phyloP scores from a whole-genome alignment of 92 coral and sea anemone species.

The Paramuricea clavata region DNA sequence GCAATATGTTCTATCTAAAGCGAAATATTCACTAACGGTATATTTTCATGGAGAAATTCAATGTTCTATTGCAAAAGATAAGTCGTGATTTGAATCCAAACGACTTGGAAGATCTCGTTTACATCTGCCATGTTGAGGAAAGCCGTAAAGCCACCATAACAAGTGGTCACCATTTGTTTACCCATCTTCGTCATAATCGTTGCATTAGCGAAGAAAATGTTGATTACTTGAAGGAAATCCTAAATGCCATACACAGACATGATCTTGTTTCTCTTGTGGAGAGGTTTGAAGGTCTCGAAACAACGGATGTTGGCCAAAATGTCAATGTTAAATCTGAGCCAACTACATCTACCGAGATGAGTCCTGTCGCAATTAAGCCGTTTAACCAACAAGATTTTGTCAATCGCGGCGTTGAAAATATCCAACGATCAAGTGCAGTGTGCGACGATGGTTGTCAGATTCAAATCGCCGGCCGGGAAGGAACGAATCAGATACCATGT shows the following conservation, averaged over 20 bases:
- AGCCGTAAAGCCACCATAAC: background rate
- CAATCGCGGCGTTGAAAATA: too few species aligned
- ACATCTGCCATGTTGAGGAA: background rate
- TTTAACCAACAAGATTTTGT: too few species aligned
- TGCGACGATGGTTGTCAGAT: too few species aligned
- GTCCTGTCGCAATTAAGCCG: too few species aligned
- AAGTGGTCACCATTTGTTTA: background rate
- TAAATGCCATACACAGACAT: background rate
- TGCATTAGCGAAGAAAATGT: background rate
- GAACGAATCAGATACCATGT: background rate
- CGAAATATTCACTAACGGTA: background rate
- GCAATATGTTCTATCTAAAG: background rate
- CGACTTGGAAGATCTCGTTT: background rate
- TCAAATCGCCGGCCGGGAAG: background rate
- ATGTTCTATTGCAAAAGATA: slow-evolving; percentile 1
- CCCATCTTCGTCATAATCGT: background rate
- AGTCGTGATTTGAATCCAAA: background rate
- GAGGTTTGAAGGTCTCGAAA: background rate
- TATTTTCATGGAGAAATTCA: background rate
- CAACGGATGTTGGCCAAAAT: background rate
- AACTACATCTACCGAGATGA: background rate
- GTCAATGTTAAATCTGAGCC: too few species aligned
- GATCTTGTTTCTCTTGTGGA: slow-evolving; percentile 27
- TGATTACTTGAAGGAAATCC: background rate
- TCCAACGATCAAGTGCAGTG: too few species aligned